Conservation (phyloP, 2,797 vertebrate genomes). For the Pangasius krempfi region DNA sequence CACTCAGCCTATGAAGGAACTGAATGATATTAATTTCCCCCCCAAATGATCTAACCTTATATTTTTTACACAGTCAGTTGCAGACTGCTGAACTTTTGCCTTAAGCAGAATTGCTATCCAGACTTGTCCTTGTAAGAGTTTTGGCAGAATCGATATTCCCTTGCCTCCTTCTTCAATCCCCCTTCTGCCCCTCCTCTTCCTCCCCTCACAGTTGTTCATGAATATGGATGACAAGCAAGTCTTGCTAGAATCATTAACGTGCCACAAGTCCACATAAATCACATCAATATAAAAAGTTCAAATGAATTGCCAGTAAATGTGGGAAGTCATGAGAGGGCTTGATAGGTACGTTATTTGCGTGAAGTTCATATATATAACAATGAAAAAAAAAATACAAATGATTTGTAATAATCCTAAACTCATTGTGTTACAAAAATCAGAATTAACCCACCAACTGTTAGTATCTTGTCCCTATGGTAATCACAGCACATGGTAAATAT, state of each 20-base stretch:
- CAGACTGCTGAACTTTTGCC: slow-evolving; percentile 68
- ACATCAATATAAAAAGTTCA: slow-evolving; percentile 77
- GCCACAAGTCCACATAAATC: slow-evolving; percentile 80
- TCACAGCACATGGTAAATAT: slow-evolving; percentile 9
- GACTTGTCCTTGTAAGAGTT: slow-evolving; percentile 70
- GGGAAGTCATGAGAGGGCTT: slow-evolving; percentile 61
- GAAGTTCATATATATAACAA: not conserved
- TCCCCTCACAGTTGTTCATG: slow-evolving; percentile 82
- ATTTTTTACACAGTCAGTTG: slow-evolving; percentile 47
- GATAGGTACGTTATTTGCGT: not conserved
- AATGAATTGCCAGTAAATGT: slow-evolving; percentile 75
- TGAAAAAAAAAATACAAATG: not conserved
- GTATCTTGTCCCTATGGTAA: not conserved
- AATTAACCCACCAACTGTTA: not conserved
- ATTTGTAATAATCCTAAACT: not conserved
- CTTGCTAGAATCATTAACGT: slow-evolving; percentile 79
- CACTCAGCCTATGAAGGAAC: not conserved
- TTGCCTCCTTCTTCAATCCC: slow-evolving; percentile 65
- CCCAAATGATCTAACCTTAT: not conserved
- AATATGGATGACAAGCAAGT: slow-evolving; percentile 79
- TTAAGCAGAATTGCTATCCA: slow-evolving; percentile 65
- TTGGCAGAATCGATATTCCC: slow-evolving; percentile 66
- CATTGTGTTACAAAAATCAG: slow-evolving; percentile 8
- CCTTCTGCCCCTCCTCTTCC: slow-evolving; percentile 62
- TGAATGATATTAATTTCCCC: not conserved